Evolutionary conservation across 2,888 invertebrate species (phyloP).

Genomic region (Andrena bucephala): DNA sequence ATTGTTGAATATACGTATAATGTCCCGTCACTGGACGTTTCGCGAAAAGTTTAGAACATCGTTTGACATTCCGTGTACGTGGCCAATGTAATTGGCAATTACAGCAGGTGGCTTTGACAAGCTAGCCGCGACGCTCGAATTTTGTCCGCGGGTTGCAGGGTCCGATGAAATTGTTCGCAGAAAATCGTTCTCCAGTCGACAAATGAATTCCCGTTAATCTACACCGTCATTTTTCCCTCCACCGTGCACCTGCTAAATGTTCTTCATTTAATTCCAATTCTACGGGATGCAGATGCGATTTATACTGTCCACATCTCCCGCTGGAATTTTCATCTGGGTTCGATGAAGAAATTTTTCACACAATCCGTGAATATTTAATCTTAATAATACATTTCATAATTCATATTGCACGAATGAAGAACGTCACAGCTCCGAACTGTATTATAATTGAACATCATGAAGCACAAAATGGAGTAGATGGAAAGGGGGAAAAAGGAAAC

Average conservation of each 20-base stretch:
- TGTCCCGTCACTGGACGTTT: conserved; percentile 21
- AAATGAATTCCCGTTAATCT: conserved; percentile 65
- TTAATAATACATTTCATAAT: too few relatives aligned
- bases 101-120: conserved; percentile 71
- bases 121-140: conserved; percentile 57
- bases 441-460: too few relatives aligned
- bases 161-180: conserved; percentile 54
- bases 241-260: conserved; percentile 39
- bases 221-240: conserved; percentile 46
- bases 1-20: conserved; percentile 1
- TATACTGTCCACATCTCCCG: conserved; percentile 19
- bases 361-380: too few relatives aligned
- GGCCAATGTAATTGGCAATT: conserved; percentile 70
- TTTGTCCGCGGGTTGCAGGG: conserved; percentile 57
- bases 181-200: conserved; percentile 47
- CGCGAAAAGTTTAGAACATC: conserved; percentile 43
- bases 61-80: conserved; percentile 59
- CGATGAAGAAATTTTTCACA: conserved; percentile 14
- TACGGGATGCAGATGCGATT: conserved; percentile 29
- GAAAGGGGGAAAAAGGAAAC: too few relatives aligned
- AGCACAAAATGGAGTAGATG: too few relatives aligned
- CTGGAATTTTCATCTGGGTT: conserved; percentile 50
- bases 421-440: too few relatives aligned
- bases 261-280: conserved; percentile 60
- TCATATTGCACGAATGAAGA: too few relatives aligned